Evolutionary conservation across 2,113 vertebrate genomes (phyloP).

Genomic region (Periophthalmodon schlosseri): DNA sequence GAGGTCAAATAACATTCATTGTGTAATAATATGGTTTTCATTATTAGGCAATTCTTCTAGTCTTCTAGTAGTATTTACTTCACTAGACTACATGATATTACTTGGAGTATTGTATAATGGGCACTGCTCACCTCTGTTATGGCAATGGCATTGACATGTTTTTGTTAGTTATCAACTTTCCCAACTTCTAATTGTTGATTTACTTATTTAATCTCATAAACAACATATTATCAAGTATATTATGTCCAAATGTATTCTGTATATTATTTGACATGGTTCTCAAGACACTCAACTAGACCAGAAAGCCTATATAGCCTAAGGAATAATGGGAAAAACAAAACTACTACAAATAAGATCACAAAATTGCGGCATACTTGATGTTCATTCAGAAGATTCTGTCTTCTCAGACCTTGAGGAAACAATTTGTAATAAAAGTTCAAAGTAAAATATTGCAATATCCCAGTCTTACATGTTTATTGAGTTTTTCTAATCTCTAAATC

Average conservation of each 20-base stretch:
- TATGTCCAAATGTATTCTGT: no score
- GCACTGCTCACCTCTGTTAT: no score
- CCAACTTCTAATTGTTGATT: not conserved
- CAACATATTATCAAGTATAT: no score
- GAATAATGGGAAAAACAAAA: not conserved
- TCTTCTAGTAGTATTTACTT: not conserved
- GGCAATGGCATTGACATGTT: no score
- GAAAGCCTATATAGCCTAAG: not conserved
- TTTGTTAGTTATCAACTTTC: not conserved
- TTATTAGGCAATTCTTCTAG: not conserved
- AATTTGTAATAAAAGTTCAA: constrained; percentile 1
- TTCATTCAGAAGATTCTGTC: not conserved
- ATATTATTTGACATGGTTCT: no score
- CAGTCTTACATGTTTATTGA: not conserved
- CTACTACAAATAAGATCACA: constrained; percentile 1
- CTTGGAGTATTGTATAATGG: not conserved
- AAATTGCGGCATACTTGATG: constrained; percentile 1
- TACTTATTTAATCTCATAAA: not conserved
- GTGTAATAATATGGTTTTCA: not conserved
- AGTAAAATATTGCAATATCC: not conserved
- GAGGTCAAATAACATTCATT: not conserved
- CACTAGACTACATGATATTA: not conserved
- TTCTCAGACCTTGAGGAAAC: not conserved
- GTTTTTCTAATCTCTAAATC: not conserved
- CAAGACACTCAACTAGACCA: no score